Percentiles rank a stretch among this genome's conserved stretches.
phyloP scores from a whole-genome alignment of 2,797 vertebrate species.

The Pelochelys cantorii region DNA sequence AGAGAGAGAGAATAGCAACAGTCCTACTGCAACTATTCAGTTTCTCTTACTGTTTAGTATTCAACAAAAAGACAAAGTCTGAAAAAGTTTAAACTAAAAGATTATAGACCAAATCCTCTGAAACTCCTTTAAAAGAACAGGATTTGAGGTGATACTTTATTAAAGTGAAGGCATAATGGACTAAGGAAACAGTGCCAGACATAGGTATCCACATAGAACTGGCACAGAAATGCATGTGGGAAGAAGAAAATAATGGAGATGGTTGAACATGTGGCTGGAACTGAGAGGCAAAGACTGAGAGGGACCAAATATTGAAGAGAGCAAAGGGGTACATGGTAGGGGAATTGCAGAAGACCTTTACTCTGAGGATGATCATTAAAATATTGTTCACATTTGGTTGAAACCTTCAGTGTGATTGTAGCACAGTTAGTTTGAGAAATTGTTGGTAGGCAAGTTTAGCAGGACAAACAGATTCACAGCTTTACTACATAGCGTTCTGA shows the following conservation, averaged over 20 bases:
- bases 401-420: neutral
- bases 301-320: neutral
- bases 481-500: neutral
- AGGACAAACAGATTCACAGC: neutral
- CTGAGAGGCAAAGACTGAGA: neutral
- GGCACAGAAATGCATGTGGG: neutral
- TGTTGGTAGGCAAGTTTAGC: neutral
- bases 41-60: slow-evolving; percentile 9
- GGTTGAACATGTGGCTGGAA: neutral
- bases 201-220: neutral
- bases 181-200: neutral
- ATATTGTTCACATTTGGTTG: neutral
- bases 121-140: neutral
- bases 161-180: neutral
- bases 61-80: neutral
- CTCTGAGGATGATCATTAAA: neutral
- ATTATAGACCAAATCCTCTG: neutral
- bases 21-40: neutral
- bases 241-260: neutral
- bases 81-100: slow-evolving; percentile 16
- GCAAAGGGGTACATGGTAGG: neutral
- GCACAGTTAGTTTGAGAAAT: neutral
- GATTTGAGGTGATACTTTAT: neutral
- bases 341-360: neutral
- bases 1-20: neutral